Evolutionary conservation across 2,888 invertebrate species (phyloP), one percentile per base, ranked within the genome.

Genomic region (Dolomedes plantarius): DNA sequence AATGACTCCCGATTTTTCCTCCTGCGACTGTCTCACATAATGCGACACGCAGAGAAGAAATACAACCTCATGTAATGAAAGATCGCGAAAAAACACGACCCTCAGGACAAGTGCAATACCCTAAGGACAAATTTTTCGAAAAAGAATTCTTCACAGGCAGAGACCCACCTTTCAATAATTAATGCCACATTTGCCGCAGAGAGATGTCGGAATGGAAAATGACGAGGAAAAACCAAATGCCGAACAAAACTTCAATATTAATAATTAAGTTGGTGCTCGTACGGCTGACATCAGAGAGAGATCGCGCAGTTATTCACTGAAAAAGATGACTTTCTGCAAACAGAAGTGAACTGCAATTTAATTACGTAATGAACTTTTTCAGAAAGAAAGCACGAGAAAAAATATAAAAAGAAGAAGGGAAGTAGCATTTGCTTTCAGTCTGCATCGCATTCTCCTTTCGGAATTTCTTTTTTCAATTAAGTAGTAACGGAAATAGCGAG

Each of bases 181-280:
- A 82, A 82, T 82, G 75, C 65, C 29, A 29, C 65, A 28, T 68
- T 27, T 67, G 23, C 27, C 32, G 9, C 36, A 7, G 5, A 46
- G 69, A 32, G 50, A 56, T 69, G 69, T 62, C 74, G 56, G 23
- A 46, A 46, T 11, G 28, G 31, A 75, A 67, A 50, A 74, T 36
- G 80, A 81, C 50, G 80, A 56, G 74, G 27, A 72, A 83, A 76
- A 82, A 65, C 39, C 36, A 32, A n/a, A 32, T 56, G 68, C 68
- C 56, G 65, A 5, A 73, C 77, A 73, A 72, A 82, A 83, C 72
- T 83, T 56, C 83, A 73, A 83, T 83, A 83, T 83, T 83, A 83
- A 83, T 83, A 83, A 83, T 83, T 83, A 77, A 83, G 77, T 83
- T 39, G 36, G 36, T 36, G 41, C 56, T 56, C 3, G 5, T 6